phyloP scores from a whole-genome alignment of 2,888 invertebrate genomes.

The Hylaea fasciaria region DNA sequence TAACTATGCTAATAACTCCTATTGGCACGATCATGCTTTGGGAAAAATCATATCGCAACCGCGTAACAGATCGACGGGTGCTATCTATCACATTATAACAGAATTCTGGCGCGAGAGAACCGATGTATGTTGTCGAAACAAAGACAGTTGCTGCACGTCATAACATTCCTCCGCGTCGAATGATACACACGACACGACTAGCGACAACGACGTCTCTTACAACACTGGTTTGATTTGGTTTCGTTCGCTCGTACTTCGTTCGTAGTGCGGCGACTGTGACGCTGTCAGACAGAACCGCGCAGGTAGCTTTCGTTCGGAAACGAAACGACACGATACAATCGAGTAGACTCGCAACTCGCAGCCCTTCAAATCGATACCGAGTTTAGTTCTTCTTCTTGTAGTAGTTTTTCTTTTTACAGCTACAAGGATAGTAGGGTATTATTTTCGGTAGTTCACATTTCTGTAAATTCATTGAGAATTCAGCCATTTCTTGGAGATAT shows the following conservation, averaged over 20 bases:
- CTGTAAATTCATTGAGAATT: conserved; percentile 54
- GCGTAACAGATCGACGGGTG: conserved; percentile 54
- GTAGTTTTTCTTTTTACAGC: conserved; percentile 53
- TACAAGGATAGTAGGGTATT: conserved; percentile 55
- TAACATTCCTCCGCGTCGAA: conserved; percentile 74
- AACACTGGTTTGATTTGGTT: conserved; percentile 51
- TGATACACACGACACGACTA: conserved; percentile 55
- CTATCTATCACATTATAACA: conserved; percentile 74
- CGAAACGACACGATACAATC: conserved; percentile 37
- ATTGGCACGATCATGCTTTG: conserved; percentile 83
- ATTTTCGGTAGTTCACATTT: conserved; percentile 60
- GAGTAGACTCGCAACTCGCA: conserved; percentile 16
- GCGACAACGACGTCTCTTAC: conserved; percentile 57
- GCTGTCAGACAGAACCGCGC: conserved; percentile 34
- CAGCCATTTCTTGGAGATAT: conserved; percentile 68
- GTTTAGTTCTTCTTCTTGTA: conserved; percentile 46
- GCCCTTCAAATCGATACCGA: conserved; percentile 28
- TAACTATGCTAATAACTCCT: conserved; percentile 81
- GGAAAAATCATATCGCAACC: conserved; percentile 72
- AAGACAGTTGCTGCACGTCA: conserved; percentile 83
- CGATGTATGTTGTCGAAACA: conserved; percentile 75
- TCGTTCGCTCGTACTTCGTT: conserved; percentile 40
- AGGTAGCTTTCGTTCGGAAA: conserved; percentile 41
- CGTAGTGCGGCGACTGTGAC: conserved; percentile 22
- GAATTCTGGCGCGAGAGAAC: conserved; percentile 57